These are phyloP conservation scores for Cyclophora albipunctata DNA, from an alignment of 2,888 invertebrate genomes.

Conservation along the genomic window DNA sequence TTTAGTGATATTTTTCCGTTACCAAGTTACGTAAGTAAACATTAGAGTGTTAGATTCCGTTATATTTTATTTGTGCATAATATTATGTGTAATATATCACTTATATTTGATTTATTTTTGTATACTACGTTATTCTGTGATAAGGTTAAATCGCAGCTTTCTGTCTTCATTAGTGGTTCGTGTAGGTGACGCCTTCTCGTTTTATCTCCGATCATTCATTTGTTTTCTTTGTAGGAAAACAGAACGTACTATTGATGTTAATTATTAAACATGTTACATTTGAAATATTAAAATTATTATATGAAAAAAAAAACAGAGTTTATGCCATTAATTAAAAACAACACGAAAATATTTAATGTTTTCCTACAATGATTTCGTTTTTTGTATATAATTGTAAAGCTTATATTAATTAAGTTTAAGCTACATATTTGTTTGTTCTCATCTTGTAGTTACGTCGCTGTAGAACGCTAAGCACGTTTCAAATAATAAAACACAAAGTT, in stretches of 20 bases:
- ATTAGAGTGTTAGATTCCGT: conserved; percentile 36
- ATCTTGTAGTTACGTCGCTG: too few relatives aligned
- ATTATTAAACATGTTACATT: conserved; percentile 22
- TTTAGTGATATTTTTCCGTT: conserved; percentile 67
- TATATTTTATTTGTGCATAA: conserved; percentile 19
- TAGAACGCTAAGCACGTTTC: too few relatives aligned
- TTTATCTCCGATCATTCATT: too few relatives aligned
- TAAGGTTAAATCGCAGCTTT: conserved; percentile 41
- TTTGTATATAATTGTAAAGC: too few relatives aligned
- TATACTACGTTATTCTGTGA: conserved; percentile 48
- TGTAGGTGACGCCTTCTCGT: conserved; percentile 14
- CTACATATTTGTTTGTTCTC: too few relatives aligned
- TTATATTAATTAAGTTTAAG: too few relatives aligned
- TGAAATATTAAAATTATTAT: background rate
- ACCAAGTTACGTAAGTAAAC: conserved; percentile 53
- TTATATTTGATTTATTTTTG: conserved; percentile 29
- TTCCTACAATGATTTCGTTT: too few relatives aligned
- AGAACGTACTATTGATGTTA: conserved; percentile 4
- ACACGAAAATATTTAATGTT: too few relatives aligned
- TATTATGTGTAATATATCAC: background rate
- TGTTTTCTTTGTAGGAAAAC: conserved; percentile 12
- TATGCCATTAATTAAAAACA: too few relatives aligned
- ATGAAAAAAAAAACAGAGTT: too few relatives aligned
- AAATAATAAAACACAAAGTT: too few relatives aligned
- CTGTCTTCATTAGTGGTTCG: conserved; percentile 17